Percentiles rank a stretch among this genome's conserved stretches.
These are phyloP conservation scores for Phoebastria nigripes DNA, from an alignment of 2,797 vertebrate species.

Conservation along the genomic window DNA sequence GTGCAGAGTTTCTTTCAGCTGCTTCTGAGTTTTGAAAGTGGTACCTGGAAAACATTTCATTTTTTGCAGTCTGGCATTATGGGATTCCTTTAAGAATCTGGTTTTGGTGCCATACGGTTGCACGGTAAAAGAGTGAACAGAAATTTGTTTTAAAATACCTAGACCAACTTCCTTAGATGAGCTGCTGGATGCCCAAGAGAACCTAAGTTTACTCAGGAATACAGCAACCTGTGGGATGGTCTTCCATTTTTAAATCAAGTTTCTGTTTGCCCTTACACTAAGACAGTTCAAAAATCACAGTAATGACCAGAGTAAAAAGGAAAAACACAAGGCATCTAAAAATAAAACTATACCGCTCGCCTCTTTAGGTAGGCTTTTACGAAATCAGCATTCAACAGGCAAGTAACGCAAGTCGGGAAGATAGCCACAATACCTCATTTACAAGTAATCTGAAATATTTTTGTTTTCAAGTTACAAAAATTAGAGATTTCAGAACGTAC, in stretches of 20 bases:
- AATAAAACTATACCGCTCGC: background rate
- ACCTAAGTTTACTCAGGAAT: conserved; percentile 50
- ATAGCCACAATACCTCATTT: background rate
- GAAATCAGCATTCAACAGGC: background rate
- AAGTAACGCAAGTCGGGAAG: background rate
- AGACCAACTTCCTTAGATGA: conserved; percentile 32
- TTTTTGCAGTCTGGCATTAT: conserved; percentile 64
- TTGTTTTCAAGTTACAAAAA: background rate
- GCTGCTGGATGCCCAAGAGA: conserved; percentile 52
- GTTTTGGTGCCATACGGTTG: conserved; percentile 34
- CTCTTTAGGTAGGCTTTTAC: background rate
- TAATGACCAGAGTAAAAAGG: background rate
- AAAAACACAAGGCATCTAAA: background rate
- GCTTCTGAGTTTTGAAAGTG: conserved; percentile 82
- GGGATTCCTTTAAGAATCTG: conserved; percentile 61
- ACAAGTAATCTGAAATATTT: background rate
- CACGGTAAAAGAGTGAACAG: conserved; percentile 63
- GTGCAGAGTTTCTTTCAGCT: conserved; percentile 81
- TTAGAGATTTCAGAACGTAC: background rate
- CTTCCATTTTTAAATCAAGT: conserved; percentile 62
- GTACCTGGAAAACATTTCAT: conserved; percentile 80
- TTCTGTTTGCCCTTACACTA: conserved; percentile 49
- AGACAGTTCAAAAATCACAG: background rate
- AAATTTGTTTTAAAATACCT: conserved; percentile 58
- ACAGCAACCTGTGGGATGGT: conserved; percentile 57